These are phyloP conservation scores for Belonocnema kinseyi DNA, from an alignment of 1,140 invertebrate genomes.

Conservation along the genomic window DNA sequence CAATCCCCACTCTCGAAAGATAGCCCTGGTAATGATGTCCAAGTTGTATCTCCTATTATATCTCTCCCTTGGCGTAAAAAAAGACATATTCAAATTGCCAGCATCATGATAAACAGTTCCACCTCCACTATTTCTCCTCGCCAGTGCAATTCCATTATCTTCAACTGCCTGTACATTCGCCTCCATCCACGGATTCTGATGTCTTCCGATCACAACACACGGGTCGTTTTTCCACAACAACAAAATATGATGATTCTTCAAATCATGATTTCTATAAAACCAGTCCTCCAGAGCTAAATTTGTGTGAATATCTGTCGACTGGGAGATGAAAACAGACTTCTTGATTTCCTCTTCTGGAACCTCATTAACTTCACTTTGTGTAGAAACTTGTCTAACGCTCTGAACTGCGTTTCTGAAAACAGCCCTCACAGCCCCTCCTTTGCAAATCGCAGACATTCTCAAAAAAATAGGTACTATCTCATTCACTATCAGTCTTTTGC, in stretches of 20 bases:
- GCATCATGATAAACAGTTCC: slow-evolving; percentile 97
- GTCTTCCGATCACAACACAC: slow-evolving; percentile 95
- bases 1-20: slow-evolving; percentile 87
- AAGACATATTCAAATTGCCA: slow-evolving; percentile 95
- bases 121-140: slow-evolving; percentile 95
- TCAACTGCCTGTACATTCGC: slow-evolving; percentile 83
- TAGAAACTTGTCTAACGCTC: slow-evolving; percentile 34
- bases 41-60: slow-evolving; percentile 92
- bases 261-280: slow-evolving; percentile 91
- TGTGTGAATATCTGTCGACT: slow-evolving; percentile 90
- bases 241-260: slow-evolving; percentile 87
- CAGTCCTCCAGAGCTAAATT: slow-evolving; percentile 97
- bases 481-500: slow-evolving; percentile 34
- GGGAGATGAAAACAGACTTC: slow-evolving; percentile 94
- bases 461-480: background rate
- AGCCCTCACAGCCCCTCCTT: slow-evolving; percentile 32
- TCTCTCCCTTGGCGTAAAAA: slow-evolving; percentile 86
- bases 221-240: slow-evolving; percentile 95
- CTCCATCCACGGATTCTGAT: slow-evolving; percentile 98
- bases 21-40: slow-evolving; percentile 86
- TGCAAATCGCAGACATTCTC: slow-evolving; percentile 61
- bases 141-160: slow-evolving; percentile 83
- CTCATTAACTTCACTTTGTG: slow-evolving; percentile 37
- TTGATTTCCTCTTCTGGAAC: slow-evolving; percentile 76
- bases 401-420: background rate